Evolutionary conservation across 1,140 invertebrate genomes (phyloP).

Genomic region (Babylonia areolata): DNA sequence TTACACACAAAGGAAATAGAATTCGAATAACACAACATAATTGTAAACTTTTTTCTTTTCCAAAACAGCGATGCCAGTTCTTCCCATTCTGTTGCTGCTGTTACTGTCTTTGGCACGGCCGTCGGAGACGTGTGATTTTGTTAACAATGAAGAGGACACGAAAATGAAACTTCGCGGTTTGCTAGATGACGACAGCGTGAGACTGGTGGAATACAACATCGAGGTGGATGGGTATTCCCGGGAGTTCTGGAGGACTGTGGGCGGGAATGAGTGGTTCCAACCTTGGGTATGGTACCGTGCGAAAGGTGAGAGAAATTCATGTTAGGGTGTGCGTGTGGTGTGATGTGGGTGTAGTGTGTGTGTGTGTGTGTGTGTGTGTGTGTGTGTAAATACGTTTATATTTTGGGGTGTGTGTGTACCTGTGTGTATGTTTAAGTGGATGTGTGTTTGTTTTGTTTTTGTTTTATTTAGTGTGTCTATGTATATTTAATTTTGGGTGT

Average conservation of each 20-base stretch:
- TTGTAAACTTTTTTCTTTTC: no score
- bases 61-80: neutral
- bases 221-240: neutral
- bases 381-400: neutral
- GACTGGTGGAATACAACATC: conserved; percentile 5
- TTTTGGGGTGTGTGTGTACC: neutral
- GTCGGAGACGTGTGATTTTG: neutral
- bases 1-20: no score
- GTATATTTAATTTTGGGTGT: conserved; percentile 9
- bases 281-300: neutral
- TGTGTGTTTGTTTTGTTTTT: neutral
- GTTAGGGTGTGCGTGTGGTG: no score
- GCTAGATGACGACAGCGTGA: neutral
- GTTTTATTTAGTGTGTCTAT: neutral
- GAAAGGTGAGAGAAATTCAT: neutral
- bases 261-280: neutral
- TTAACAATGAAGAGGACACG: neutral
- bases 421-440: neutral
- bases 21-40: no score
- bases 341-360: neutral
- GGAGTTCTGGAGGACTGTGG: neutral
- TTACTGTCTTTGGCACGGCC: neutral
- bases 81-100: neutral
- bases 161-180: neutral
- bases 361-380: neutral